phyloP scores from a whole-genome alignment of 1,140 invertebrate species.

The Drosophila bocqueti region DNA sequence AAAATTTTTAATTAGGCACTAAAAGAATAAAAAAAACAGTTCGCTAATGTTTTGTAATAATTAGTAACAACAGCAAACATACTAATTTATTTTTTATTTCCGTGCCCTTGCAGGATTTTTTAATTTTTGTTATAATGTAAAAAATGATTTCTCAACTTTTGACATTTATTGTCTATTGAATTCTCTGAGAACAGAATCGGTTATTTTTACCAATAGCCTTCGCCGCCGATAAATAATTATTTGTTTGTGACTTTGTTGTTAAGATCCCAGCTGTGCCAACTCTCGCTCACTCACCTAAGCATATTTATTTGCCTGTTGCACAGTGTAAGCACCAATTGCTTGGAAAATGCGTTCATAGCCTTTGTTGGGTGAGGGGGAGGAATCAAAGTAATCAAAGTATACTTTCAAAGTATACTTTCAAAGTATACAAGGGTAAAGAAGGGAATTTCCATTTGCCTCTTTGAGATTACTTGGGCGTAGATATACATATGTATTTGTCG shows the following conservation, averaged over 20 bases:
- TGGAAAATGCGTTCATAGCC: constrained; percentile 50
- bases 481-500: no score
- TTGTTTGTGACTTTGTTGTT: not conserved
- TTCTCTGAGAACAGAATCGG: not conserved
- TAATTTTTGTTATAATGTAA: not conserved
- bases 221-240: not conserved
- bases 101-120: not conserved
- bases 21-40: no score
- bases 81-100: not conserved
- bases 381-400: no score
- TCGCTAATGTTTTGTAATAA: not conserved
- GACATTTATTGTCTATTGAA: not conserved
- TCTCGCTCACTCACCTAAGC: not conserved
- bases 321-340: constrained; percentile 43
- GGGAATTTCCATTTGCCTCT: no score
- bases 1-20: no score
- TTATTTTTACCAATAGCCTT: not conserved
- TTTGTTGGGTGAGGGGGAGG: constrained; percentile 5
- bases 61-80: not conserved
- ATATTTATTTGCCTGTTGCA: constrained; percentile 41
- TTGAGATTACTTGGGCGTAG: no score
- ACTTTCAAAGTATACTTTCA: not conserved
- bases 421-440: no score
- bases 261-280: constrained; percentile 16
- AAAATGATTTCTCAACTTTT: not conserved